Percentiles rank a stretch among this genome's conserved stretches.
Evolutionary conservation across 2,888 invertebrate species (phyloP).

Genomic region (Bugula neritina): DNA sequence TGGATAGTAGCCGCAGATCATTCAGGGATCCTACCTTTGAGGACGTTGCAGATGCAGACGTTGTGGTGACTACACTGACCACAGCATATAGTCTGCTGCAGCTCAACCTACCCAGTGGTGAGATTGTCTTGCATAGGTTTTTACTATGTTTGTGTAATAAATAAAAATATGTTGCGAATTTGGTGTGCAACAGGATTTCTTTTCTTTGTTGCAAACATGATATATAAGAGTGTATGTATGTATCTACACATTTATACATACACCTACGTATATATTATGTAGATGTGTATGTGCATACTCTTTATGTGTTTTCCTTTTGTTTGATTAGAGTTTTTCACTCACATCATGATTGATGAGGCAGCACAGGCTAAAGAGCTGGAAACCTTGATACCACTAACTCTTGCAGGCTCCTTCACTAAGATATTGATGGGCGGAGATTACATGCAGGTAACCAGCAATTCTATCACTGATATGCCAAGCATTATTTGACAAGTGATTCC

Average conservation of each 20-base stretch:
- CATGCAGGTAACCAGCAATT: constrained; percentile 58
- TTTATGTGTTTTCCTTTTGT: too few relatives aligned
- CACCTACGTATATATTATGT: too few relatives aligned
- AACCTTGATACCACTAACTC: constrained; percentile 70
- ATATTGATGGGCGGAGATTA: constrained; percentile 79
- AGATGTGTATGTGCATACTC: too few relatives aligned
- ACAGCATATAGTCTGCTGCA: constrained; percentile 70
- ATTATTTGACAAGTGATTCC: neutral
- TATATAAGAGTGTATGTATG: too few relatives aligned
- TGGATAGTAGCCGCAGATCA: constrained; percentile 54
- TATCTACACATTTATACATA: too few relatives aligned
- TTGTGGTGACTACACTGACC: constrained; percentile 73
- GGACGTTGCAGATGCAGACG: constrained; percentile 66
- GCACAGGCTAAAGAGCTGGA: constrained; percentile 82
- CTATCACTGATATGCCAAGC: neutral
- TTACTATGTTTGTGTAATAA: too few relatives aligned
- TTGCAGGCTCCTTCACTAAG: constrained; percentile 67
- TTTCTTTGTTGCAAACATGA: too few relatives aligned
- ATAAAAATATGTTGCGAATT: too few relatives aligned
- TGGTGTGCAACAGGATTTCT: too few relatives aligned
- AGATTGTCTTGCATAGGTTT: too few relatives aligned
- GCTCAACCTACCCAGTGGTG: constrained; percentile 63
- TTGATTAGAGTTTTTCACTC: constrained; percentile 67
- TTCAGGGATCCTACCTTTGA: constrained; percentile 68
- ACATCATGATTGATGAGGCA: constrained; percentile 78